These are phyloP conservation scores for Myopa testacea DNA, from an alignment of 2,888 invertebrate genomes.

Conservation along the genomic window DNA sequence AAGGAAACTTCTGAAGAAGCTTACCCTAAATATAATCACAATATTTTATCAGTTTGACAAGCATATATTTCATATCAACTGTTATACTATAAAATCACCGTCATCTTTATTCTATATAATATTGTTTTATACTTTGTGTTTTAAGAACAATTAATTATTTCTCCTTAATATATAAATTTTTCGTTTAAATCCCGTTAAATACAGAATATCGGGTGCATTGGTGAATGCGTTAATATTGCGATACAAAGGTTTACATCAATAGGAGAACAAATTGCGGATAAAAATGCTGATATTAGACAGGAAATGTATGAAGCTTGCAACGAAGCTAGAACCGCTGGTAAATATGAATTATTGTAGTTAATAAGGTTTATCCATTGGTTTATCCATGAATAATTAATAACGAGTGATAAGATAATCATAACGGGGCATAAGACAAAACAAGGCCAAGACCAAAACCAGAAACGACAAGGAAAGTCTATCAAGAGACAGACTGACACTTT, in stretches of 20 bases:
- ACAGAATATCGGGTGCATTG: constrained; percentile 75
- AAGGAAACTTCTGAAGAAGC: too few species aligned
- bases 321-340: constrained; percentile 95
- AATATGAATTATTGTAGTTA: constrained; percentile 52
- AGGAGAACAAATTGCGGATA: constrained; percentile 98
- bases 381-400: background rate
- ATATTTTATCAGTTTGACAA: too few species aligned
- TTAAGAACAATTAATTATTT: too few species aligned
- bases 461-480: background rate
- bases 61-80: too few species aligned
- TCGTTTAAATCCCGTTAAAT: constrained; percentile 37
- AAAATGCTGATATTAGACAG: constrained; percentile 95
- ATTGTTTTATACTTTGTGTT: too few species aligned
- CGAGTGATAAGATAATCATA: too few species aligned
- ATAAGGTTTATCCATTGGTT: background rate
- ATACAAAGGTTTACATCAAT: constrained; percentile 98
- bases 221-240: constrained; percentile 95
- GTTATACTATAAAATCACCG: too few species aligned
- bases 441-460: background rate
- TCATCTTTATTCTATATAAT: too few species aligned
- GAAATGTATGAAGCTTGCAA: constrained; percentile 99
- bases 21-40: too few species aligned
- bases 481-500: background rate
- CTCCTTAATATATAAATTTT: too few species aligned
- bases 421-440: background rate